These are phyloP conservation scores for Lates calcarifer DNA, from an alignment of 2,113 vertebrate species.

Conservation along the genomic window DNA sequence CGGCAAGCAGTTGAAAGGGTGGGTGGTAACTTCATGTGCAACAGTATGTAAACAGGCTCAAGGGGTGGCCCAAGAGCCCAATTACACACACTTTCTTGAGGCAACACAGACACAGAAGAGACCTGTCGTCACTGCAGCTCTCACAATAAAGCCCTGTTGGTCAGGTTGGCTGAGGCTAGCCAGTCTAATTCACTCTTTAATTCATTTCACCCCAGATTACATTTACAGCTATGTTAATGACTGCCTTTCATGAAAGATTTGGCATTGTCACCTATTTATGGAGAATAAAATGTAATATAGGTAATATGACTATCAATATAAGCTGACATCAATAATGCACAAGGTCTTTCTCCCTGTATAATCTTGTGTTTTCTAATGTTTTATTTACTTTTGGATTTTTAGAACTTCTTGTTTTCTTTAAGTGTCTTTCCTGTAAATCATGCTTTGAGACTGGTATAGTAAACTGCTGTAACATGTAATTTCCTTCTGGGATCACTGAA, in stretches of 20 bases:
- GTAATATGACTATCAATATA: neutral
- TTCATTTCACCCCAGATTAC: constrained; percentile 21
- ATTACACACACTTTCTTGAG: constrained; percentile 68
- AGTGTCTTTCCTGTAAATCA: neutral
- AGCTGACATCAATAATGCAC: neutral
- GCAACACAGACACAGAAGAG: constrained; percentile 66
- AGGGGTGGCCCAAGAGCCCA: constrained; percentile 71
- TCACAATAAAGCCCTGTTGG: constrained; percentile 51
- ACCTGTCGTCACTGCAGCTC: constrained; percentile 48
- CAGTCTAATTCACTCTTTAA: constrained; percentile 14
- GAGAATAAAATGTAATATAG: neutral
- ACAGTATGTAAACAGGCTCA: constrained; percentile 71
- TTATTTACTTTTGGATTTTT: neutral
- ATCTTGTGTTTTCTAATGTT: neutral
- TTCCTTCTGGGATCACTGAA: constrained; percentile 13
- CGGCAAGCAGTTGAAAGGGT: constrained; percentile 26
- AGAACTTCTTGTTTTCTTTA: neutral
- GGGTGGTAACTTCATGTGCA: constrained; percentile 61
- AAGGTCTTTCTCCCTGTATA: neutral
- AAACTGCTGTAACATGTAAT: constrained; percentile 12
- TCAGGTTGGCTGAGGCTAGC: constrained; percentile 17
- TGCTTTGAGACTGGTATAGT: constrained; percentile 3
- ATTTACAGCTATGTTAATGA: constrained; percentile 29
- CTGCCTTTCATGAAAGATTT: constrained; percentile 11
- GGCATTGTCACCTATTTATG: neutral